Conservation (phyloP, 2,888 invertebrate genomes). For the Habroteleia sp. region DNA sequence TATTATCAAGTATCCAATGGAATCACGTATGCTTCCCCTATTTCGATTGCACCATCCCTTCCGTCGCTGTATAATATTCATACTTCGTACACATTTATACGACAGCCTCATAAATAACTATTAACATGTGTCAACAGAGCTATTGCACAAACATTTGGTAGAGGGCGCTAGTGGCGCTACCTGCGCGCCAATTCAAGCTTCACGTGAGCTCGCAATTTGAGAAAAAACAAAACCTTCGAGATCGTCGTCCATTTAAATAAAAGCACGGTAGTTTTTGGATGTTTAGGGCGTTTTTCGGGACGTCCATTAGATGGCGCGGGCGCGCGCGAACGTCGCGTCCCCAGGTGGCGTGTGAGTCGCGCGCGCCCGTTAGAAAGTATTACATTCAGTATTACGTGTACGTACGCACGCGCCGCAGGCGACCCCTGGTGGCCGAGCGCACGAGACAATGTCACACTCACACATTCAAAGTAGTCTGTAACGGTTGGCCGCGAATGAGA, state of each 20-base stretch:
- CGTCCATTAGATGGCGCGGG: slow-evolving; percentile 48
- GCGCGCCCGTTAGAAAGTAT: slow-evolving; percentile 30
- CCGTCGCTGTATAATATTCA: slow-evolving; percentile 65
- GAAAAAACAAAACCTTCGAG: slow-evolving; percentile 33
- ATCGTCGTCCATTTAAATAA: slow-evolving; percentile 47
- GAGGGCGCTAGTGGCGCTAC: slow-evolving; percentile 2
- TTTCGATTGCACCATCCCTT: slow-evolving; percentile 64
- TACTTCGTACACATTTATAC: slow-evolving; percentile 63
- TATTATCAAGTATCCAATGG: slow-evolving; percentile 54
- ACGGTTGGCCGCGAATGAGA: slow-evolving; percentile 6
- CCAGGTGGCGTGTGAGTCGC: slow-evolving; percentile 12
- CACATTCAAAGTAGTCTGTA: slow-evolving; percentile 39
- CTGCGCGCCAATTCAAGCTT: slow-evolving; percentile 10
- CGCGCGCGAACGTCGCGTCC: slow-evolving; percentile 1
- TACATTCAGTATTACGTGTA: slow-evolving; percentile 57
- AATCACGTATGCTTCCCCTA: slow-evolving; percentile 63
- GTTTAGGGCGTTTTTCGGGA: slow-evolving; percentile 49
- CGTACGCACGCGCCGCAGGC: slow-evolving; percentile 7
- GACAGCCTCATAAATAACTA: slow-evolving; percentile 53
- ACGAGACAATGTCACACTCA: slow-evolving; percentile 29
- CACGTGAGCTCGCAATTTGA: slow-evolving; percentile 51
- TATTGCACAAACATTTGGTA: slow-evolving; percentile 53
- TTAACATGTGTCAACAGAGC: slow-evolving; percentile 57
- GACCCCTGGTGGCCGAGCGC: slow-evolving; percentile 1
- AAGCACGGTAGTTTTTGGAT: slow-evolving; percentile 55